Conservation (phyloP, 1,140 invertebrate species). For the Andricus grossulariae region DNA sequence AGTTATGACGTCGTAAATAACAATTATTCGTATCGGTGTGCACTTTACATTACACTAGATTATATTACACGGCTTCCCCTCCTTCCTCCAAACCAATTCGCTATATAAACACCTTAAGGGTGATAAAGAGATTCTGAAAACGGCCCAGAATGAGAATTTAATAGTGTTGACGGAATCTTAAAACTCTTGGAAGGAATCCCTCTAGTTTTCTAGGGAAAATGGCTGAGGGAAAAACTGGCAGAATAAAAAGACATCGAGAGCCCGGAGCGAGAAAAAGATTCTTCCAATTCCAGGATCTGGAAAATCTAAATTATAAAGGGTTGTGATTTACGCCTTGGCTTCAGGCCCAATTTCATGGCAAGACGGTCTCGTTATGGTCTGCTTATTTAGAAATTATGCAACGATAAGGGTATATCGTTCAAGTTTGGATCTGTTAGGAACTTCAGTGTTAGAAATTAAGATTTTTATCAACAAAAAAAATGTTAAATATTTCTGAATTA, state of each 20-base stretch:
- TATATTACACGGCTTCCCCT: not conserved
- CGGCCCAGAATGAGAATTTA: not conserved
- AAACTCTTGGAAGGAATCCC: too few species aligned
- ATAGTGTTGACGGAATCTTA: not conserved
- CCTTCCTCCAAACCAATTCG: not conserved
- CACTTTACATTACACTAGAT: not conserved
- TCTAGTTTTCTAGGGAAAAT: too few species aligned
- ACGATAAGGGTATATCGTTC: not conserved
- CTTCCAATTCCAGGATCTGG: not conserved
- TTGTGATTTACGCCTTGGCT: not conserved
- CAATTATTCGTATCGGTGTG: slow-evolving; percentile 15
- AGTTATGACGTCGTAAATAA: slow-evolving; percentile 25
- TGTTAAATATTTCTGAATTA: not conserved
- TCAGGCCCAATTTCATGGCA: slow-evolving; percentile 8
- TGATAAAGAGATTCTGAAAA: not conserved
- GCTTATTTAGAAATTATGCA: not conserved
- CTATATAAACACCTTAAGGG: not conserved
- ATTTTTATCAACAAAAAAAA: not conserved
- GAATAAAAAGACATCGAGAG: not conserved
- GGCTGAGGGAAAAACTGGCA: not conserved
- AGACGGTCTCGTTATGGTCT: slow-evolving; percentile 4
- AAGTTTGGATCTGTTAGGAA: not conserved
- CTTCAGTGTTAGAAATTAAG: slow-evolving; percentile 1
- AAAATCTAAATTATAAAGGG: not conserved
- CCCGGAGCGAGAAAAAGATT: not conserved